Evolutionary conservation across 2,113 vertebrate genomes (phyloP), one percentile per base, ranked within the genome.

Genomic region (Synchiropus splendidus): DNA sequence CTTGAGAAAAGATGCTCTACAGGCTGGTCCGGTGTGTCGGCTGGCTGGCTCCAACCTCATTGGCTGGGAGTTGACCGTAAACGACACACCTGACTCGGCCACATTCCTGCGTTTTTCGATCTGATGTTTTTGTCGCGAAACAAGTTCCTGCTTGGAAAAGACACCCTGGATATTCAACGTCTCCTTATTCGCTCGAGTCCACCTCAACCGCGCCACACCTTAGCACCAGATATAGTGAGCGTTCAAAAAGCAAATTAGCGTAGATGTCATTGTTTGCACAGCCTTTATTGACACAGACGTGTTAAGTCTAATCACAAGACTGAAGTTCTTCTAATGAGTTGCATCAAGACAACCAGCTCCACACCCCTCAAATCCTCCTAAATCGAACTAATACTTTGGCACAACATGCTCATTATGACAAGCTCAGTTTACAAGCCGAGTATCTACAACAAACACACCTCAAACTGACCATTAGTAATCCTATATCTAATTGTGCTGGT

Each of bases 381-480:
- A 42, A 45, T 31, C 14, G 16, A 16, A 31, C 38, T 17, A 39
- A 48, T 43, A 16, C 44, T 51, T 34, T 33, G 45, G 12, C 42
- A 42, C 34, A 52, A 59, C 40, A 45, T 39, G 56, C 54, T 16
- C 10, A 46, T 61, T 58, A 55, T 49, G 33, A 39, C 13, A 10
- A 65, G 62, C 33, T 70, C 49, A 46, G 65, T 74, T 69, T 77
- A 61, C 45, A 75, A 12, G 48, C 47, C 12, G 42, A 70, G 77
- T 79, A 72, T 70, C 77, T 75, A 81, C 78, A 74, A 79, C 74
- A 82, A 77, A 72, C 42, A 14, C 51, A 38, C 46, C 47, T 43
- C 63, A 67, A 80, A 67, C 54, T 66, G 59, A 72, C 77, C 67
- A 85, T 69, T 75, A 78, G 82, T 83, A 85, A 84, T 80, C 64